Evolutionary conservation across 2,113 vertebrate genomes (phyloP), one percentile per base, ranked within the genome.

Genomic region (Noturus placidus): DNA sequence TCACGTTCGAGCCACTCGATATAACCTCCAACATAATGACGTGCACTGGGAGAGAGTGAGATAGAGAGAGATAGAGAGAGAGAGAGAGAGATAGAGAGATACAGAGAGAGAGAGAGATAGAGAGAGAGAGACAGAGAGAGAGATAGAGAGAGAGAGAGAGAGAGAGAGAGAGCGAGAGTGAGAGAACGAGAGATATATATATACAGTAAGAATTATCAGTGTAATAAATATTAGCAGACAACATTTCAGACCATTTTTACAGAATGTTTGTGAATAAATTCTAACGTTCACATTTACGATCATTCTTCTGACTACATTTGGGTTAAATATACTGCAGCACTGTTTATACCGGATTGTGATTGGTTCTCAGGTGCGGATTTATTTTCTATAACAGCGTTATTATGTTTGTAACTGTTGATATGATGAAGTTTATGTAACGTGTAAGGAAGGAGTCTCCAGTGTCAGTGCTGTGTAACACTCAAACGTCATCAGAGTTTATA

Each of bases 21-120:
- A 20, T 84, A 86, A 61, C 89, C 89, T 56, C 89, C 89, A 25
- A 82, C 59, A 50, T 90, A 90, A 86, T 90, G 89, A 59, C 42
- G 84, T 10, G 84, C 84, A 52, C 89, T 90, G 65, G 63, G 56
- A 86, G 52, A 79, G 50, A 82, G 27, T 87, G 1, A 72, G 38
- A 63, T 5, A 81, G 22, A 56, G 38, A 35, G 50, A 25, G 6
- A 54, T 61, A 67, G 61, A 86, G 27, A 50, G 56, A 78, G 84
- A 35, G n/a, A 61, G 52, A 61, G 54, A 85, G 25, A 84, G 3
- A 74, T 9, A 54, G 46, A 56, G 17, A 84, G n/a, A 46, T 5
- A 46, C 4, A 42, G 38, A 5, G 38, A 42, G 4, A 42, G 38
- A 42, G 38, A 42, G 38, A 5, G 38, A 42, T 3, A 42, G 38